Conservation (phyloP, 2,888 invertebrate species). For the Eristalis tenax region DNA sequence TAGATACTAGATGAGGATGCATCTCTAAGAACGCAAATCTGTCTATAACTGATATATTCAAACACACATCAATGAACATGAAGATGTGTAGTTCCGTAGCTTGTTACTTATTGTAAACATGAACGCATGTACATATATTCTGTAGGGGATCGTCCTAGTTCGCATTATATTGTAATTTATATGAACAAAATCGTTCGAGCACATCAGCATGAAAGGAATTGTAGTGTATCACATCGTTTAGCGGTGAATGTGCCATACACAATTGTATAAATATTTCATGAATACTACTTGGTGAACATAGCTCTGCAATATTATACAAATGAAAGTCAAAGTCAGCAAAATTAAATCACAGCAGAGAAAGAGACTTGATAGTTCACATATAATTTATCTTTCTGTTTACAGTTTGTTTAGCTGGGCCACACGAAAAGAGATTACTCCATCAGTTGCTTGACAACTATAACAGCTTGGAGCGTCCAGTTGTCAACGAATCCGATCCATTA, state of each 20-base stretch:
- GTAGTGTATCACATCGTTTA: background rate
- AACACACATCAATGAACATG: background rate
- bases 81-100: constrained; percentile 18
- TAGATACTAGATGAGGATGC: background rate
- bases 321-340: constrained; percentile 28
- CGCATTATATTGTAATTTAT: constrained; percentile 9
- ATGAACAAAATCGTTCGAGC: background rate
- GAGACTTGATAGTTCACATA: constrained; percentile 6
- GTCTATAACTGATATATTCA: background rate
- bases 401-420: constrained; percentile 93
- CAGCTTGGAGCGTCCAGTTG: constrained; percentile 95
- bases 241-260: constrained; percentile 11
- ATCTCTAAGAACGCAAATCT: background rate
- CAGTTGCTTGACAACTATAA: constrained; percentile 95
- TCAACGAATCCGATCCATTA: constrained; percentile 97
- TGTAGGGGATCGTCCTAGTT: background rate
- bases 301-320: constrained; percentile 6
- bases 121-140: background rate
- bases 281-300: constrained; percentile 3
- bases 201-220: background rate
- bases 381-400: constrained; percentile 74
- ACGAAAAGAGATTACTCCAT: constrained; percentile 95
- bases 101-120: background rate
- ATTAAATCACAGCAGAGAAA: background rate
- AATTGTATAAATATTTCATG: constrained; percentile 40